Conservation (phyloP, 2,113 vertebrate species). For the Campylomormyrus numenius region DNA sequence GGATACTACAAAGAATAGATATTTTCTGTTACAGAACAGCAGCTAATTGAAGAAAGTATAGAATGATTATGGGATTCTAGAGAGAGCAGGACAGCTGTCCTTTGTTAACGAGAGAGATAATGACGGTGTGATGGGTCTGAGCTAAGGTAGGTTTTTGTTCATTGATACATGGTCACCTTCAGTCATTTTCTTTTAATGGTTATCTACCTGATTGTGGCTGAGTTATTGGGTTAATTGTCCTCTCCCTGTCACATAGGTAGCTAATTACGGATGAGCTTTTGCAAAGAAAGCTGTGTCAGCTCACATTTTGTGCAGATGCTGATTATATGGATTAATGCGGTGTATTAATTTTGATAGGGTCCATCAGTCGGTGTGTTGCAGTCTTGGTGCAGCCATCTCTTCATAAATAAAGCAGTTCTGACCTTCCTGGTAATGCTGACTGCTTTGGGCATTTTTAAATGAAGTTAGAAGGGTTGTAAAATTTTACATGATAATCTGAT, state of each 20-base stretch:
- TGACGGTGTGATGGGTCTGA: neutral
- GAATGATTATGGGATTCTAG: neutral
- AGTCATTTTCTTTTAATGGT: neutral
- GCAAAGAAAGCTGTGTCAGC: neutral
- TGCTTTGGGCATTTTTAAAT: neutral
- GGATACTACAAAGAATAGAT: neutral
- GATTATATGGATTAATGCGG: conserved; percentile 13
- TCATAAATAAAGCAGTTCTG: neutral
- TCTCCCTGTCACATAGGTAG: neutral
- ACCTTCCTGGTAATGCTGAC: neutral
- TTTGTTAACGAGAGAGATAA: conserved; percentile 3
- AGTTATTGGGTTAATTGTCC: conserved; percentile 8
- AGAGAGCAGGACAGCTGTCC: neutral
- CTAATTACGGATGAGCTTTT: neutral
- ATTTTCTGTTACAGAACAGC: neutral
- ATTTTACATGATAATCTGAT: neutral
- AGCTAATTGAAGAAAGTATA: neutral
- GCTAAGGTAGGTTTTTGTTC: neutral
- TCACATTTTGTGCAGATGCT: neutral
- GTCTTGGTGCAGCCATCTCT: neutral
- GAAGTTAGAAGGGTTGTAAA: neutral
- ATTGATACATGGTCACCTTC: neutral
- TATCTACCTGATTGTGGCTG: neutral
- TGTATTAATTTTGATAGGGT: conserved; percentile 17
- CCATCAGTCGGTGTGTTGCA: neutral